Evolutionary conservation across 2,113 vertebrate genomes (phyloP).

Genomic region (Gnathonemus longibarbis): DNA sequence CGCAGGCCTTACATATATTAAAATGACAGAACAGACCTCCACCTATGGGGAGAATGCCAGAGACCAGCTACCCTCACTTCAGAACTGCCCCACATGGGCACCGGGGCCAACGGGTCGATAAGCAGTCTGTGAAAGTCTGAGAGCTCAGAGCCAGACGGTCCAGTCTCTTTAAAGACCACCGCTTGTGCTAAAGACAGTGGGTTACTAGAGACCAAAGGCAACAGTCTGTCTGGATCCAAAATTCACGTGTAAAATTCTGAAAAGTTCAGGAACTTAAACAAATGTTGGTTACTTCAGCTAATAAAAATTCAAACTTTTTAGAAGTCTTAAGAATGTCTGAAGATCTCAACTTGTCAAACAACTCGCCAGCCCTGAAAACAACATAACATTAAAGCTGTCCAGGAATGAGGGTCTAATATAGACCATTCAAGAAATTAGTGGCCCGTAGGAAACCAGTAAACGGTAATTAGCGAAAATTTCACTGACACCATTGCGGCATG

Average conservation of each 20-base stretch:
- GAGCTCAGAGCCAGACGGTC: not conserved
- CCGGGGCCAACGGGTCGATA: not conserved
- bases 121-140: not conserved
- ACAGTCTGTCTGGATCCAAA: not conserved
- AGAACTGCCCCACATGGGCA: not conserved
- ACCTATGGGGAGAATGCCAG: not conserved
- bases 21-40: not conserved
- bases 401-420: not conserved
- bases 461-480: not conserved
- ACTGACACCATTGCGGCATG: not conserved
- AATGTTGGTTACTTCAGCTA: not conserved
- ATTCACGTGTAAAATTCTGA: not conserved
- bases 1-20: not conserved
- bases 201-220: not conserved
- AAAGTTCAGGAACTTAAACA: not conserved
- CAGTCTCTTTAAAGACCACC: not conserved
- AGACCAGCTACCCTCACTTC: not conserved
- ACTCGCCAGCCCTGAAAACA: not conserved
- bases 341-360: not conserved
- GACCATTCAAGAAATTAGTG: not conserved
- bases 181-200: not conserved
- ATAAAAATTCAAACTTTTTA: not conserved
- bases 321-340: not conserved
- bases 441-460: not conserved
- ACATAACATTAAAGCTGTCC: not conserved